Conservation (phyloP, 2,113 vertebrate species). For the Sciurus niger region DNA sequence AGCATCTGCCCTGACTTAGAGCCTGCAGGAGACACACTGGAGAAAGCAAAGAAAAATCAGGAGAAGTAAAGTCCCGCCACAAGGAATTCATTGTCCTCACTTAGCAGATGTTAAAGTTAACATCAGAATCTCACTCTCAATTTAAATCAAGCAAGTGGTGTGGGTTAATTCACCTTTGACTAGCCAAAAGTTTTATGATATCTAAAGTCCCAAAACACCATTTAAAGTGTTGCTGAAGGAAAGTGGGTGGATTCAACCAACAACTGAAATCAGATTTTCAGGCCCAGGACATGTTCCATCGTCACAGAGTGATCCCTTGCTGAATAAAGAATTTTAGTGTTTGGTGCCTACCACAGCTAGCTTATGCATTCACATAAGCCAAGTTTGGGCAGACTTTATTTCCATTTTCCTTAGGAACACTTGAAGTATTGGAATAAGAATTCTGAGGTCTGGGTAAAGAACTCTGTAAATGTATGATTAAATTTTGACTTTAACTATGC, state of each 20-base stretch:
- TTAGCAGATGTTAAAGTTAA: not conserved
- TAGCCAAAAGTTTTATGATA: constrained; percentile 25
- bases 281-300: not conserved
- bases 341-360: not conserved
- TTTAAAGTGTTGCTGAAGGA: constrained; percentile 6
- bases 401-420: constrained; percentile 49
- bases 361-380: not conserved
- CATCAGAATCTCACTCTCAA: not conserved
- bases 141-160: not conserved
- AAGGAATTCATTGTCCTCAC: not conserved
- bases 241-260: constrained; percentile 17
- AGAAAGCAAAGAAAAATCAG: not conserved
- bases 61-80: not conserved
- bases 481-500: constrained; percentile 37
- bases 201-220: not conserved
- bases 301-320: not conserved
- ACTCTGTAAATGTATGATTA: constrained; percentile 54
- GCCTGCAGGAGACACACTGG: not conserved
- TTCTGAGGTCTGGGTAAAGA: constrained; percentile 62
- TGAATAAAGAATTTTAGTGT: constrained; percentile 49
- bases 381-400: constrained; percentile 7
- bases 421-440: constrained; percentile 3
- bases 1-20: not conserved
- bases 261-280: constrained; percentile 47
- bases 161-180: not conserved